Conservation (phyloP, 2,888 invertebrate genomes). For the Anarsia innoxiella region DNA sequence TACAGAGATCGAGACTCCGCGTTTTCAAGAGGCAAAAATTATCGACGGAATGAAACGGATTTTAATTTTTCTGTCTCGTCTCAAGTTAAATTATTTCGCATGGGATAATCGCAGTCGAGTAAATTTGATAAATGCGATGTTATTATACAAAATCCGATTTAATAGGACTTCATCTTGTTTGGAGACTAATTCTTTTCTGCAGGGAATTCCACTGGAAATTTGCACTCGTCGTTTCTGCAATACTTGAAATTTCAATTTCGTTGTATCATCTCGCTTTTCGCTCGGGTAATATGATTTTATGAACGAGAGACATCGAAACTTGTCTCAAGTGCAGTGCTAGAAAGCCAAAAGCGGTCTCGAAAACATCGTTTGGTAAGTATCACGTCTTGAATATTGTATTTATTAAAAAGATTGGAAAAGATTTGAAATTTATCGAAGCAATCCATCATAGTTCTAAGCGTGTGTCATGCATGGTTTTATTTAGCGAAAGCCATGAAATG, state of each 20-base stretch:
- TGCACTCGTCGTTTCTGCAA: conserved; percentile 20
- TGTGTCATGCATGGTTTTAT: conserved; percentile 45
- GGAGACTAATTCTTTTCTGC: conserved; percentile 25
- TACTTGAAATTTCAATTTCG: conserved; percentile 21
- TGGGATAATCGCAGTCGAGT: conserved; percentile 44
- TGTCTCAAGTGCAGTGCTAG: conserved; percentile 8
- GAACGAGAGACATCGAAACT: conserved; percentile 11
- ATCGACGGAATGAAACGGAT: conserved; percentile 41
- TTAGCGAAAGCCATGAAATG: conserved; percentile 56
- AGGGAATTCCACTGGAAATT: conserved; percentile 23
- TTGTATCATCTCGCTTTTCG: conserved; percentile 19
- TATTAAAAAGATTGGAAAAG: conserved; percentile 4
- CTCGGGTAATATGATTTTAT: conserved; percentile 11
- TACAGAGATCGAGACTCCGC: conserved; percentile 40
- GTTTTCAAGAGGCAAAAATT: conserved; percentile 41
- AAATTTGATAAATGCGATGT: conserved; percentile 39
- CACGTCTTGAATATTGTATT: conserved; percentile 1
- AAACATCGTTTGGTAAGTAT: conserved; percentile 5
- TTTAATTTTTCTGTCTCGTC: conserved; percentile 52
- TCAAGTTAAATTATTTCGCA: conserved; percentile 61
- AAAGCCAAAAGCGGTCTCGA: conserved; percentile 6
- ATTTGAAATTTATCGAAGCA: conserved; percentile 9
- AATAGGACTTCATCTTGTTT: conserved; percentile 28
- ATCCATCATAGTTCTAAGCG: conserved; percentile 30
- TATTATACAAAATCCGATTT: conserved; percentile 36